Conservation (phyloP, 2,888 invertebrate genomes). For the Stegana nigrithorax region DNA sequence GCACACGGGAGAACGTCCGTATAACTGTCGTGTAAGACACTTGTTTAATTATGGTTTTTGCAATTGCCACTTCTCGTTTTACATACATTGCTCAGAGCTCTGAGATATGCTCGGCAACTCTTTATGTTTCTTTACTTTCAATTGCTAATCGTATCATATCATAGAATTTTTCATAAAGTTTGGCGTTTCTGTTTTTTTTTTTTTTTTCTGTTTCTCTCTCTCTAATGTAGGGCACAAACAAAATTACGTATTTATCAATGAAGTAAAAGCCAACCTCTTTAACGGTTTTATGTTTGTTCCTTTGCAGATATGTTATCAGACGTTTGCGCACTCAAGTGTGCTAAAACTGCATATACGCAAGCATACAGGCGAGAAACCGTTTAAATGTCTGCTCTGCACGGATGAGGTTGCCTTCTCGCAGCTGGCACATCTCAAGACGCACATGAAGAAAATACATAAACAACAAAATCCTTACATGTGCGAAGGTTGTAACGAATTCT, state of each 20-base stretch:
- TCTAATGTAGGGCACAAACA: too few relatives aligned
- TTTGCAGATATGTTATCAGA: conserved; percentile 64
- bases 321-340: conserved; percentile 86
- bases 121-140: too few relatives aligned
- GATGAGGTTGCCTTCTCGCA: conserved; percentile 81
- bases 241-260: too few relatives aligned
- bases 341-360: conserved; percentile 84
- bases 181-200: not conserved
- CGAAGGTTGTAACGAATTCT: conserved; percentile 78
- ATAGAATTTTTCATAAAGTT: not conserved
- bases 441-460: conserved; percentile 87
- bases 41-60: not conserved
- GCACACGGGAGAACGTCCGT: conserved; percentile 88
- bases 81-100: too few relatives aligned
- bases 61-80: too few relatives aligned
- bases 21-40: conserved; percentile 77
- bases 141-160: too few relatives aligned
- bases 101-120: too few relatives aligned
- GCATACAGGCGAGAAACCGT: conserved; percentile 89
- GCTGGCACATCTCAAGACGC: conserved; percentile 87
- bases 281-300: not conserved
- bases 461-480: conserved; percentile 84
- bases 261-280: not conserved
- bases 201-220: too few relatives aligned
- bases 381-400: conserved; percentile 76